These are phyloP conservation scores for Nannospalax galili DNA, from an alignment of 2,113 vertebrate genomes.

Conservation along the genomic window DNA sequence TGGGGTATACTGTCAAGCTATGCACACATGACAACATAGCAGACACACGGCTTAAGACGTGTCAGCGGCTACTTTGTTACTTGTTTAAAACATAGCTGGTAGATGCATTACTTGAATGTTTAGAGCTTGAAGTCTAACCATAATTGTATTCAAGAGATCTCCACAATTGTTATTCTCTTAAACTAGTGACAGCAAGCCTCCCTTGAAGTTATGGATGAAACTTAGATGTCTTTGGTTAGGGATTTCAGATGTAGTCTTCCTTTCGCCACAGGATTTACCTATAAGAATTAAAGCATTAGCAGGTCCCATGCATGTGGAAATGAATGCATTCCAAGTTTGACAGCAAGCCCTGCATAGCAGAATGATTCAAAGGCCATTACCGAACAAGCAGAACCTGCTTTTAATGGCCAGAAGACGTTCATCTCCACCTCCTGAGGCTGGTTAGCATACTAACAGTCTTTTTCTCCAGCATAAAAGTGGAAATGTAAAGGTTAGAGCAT, in stretches of 20 bases:
- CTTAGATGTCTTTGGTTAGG: neutral
- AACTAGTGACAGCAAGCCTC: neutral
- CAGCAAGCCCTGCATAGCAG: neutral
- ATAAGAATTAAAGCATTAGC: constrained; percentile 54
- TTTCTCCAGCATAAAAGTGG: constrained; percentile 64
- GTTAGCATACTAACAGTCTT: neutral
- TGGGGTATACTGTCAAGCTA: neutral
- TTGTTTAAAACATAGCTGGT: neutral
- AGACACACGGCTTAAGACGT: neutral
- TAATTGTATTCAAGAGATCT: neutral
- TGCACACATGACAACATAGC: neutral
- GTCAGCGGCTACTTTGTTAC: neutral
- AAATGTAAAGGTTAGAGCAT: constrained; percentile 68
- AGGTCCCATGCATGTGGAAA: constrained; percentile 2
- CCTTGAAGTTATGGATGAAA: neutral
- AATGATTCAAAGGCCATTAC: neutral
- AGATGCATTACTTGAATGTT: neutral
- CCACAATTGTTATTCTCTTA: neutral
- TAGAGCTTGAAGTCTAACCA: neutral
- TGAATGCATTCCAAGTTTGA: neutral
- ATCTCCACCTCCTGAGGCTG: constrained; percentile 60
- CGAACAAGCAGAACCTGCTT: constrained; percentile 47
- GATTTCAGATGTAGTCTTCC: neutral
- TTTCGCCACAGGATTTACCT: constrained; percentile 33
- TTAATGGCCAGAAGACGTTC: constrained; percentile 65